Base-by-base conservation (phyloP, 1,140 invertebrate genomes). In the Ips nitidus region DNA sequence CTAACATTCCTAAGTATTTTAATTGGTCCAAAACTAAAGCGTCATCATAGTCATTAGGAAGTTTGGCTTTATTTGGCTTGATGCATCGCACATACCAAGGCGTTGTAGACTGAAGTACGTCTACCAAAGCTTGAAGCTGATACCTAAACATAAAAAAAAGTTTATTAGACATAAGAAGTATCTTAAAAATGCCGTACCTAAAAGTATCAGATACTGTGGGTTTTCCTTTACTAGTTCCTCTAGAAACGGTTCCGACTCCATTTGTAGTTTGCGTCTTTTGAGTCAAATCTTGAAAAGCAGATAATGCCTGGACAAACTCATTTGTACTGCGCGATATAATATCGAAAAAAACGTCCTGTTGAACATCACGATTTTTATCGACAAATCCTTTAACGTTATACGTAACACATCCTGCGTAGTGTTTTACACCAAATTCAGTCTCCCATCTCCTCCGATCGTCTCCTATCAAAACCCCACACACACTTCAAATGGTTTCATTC, bases 11-110 rank as follows among this genome's bases (percentile, higher is more conserved):
- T 53, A 98, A 86, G 82, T 98, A 98, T 72, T 90, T 89, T 3
- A 98, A 83, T 82, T 98, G 96, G 75, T 94, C 93, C 47, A 95
- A 82, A 1, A 98, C 95, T 61, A 97, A 84, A 57, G 87, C 85
- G 47, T 91, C 89, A 79, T 93, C 89, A 80, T 94, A 98, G 71
- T 89, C 86, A 75, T 94, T 88, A 0, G 94, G 84, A n/a, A 87
- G 82, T 81, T 98, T 98, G 73, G 90, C 84, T 78, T 90, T 87
- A 77, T 98, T 98, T 1, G 96, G 95, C 79, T 98, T 98, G 71
- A 98, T 96, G 78, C 96, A 98, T 4, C 95, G 85, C 1, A 96
- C 94, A 83, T 98, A 96, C 95, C 95, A 98, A 4, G 95, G 94
- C 59, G 94, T 95, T 3, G 95, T 97, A 8, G 88, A 90, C 79